These are phyloP conservation scores for Lypha dubia DNA, from an alignment of 2,888 invertebrate species.

Conservation along the genomic window DNA sequence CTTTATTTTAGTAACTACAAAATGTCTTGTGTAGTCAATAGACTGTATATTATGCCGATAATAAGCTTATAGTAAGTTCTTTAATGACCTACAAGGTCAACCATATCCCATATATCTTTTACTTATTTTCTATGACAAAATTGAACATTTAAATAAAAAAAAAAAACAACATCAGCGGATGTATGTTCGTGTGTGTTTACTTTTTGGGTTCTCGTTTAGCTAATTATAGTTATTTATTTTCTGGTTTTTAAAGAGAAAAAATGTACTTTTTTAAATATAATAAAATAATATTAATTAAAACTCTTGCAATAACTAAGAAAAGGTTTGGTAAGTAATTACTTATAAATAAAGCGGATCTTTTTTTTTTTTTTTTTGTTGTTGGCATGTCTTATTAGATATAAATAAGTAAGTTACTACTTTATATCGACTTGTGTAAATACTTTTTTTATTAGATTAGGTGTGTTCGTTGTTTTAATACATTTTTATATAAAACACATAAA, in stretches of 20 bases:
- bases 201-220: not conserved
- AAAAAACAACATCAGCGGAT: too few species aligned
- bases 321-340: conserved; percentile 65
- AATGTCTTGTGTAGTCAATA: too few species aligned
- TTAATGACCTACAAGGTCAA: too few species aligned
- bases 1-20: too few species aligned
- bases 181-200: too few species aligned
- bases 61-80: too few species aligned
- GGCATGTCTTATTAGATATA: conserved; percentile 37
- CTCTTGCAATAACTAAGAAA: conserved; percentile 37
- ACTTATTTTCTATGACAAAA: too few species aligned
- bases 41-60: too few species aligned
- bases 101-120: too few species aligned
- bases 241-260: not conserved
- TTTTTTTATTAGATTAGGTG: conserved; percentile 17
- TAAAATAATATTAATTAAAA: conserved; percentile 52
- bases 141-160: too few species aligned
- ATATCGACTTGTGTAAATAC: not conserved
- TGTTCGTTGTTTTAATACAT: not conserved
- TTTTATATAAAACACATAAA: not conserved
- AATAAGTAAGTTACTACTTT: not conserved
- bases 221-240: not conserved
- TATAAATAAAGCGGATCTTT: conserved; percentile 67
- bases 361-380: too few species aligned
- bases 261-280: conserved; percentile 11